Conservation (phyloP, 2,113 vertebrate genomes). For the Suricata suricatta region DNA sequence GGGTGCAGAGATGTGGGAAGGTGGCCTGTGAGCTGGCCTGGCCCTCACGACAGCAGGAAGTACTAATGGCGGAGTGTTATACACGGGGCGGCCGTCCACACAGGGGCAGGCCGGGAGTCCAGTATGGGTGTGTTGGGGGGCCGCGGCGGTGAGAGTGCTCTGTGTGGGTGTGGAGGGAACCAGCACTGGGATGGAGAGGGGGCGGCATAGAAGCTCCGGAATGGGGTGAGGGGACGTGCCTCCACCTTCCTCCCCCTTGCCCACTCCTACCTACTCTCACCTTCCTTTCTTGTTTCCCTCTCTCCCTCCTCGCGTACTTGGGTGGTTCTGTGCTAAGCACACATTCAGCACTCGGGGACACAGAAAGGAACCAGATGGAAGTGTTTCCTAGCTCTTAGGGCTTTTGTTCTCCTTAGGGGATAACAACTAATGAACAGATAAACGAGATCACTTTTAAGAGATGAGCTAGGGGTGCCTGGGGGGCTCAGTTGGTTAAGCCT, state of each 20-base stretch:
- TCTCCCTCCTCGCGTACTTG: too few species aligned
- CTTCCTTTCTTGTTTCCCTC: not conserved
- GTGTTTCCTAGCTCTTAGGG: not conserved
- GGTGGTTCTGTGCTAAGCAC: not conserved
- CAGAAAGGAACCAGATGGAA: not conserved
- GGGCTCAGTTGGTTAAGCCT: too few species aligned
- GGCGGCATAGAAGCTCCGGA: not conserved
- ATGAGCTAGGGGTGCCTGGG: not conserved
- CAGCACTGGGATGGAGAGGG: too few species aligned
- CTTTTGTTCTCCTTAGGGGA: not conserved
- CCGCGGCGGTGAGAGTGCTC: not conserved
- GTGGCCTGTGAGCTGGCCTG: not conserved
- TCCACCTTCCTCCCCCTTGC: too few species aligned
- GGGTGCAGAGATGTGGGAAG: not conserved
- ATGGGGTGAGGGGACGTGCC: not conserved
- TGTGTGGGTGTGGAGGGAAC: not conserved
- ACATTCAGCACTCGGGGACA: not conserved
- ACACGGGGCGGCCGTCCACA: not conserved
- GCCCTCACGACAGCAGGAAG: not conserved
- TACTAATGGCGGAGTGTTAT: not conserved
- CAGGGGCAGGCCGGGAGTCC: not conserved
- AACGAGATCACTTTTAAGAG: fast-evolving
- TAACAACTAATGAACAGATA: too few species aligned
- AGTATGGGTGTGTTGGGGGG: not conserved
- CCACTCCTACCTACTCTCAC: too few species aligned